These are phyloP conservation scores for Lateolabrax maculatus DNA, from an alignment of 2,797 vertebrate genomes.

Conservation along the genomic window DNA sequence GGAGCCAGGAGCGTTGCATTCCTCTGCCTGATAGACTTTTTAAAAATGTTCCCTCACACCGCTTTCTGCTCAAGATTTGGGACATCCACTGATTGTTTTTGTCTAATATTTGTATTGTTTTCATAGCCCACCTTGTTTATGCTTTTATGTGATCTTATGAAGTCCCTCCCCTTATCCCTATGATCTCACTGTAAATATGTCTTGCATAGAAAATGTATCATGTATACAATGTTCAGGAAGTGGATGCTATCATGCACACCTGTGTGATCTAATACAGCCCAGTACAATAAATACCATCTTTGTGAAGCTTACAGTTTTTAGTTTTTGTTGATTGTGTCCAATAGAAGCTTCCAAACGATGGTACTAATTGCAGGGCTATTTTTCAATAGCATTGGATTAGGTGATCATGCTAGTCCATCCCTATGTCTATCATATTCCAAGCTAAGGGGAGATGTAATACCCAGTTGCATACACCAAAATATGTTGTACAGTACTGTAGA, in stretches of 20 bases:
- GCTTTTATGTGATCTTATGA: constrained; percentile 55
- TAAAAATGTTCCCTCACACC: background rate
- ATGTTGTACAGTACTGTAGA: constrained; percentile 58
- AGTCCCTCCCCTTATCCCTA: constrained; percentile 41
- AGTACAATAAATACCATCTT: constrained; percentile 56
- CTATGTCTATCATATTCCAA: constrained; percentile 34
- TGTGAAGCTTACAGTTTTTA: constrained; percentile 36
- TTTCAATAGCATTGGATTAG: constrained; percentile 24
- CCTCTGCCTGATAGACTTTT: constrained; percentile 70
- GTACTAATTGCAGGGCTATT: constrained; percentile 25
- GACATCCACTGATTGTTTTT: constrained; percentile 53
- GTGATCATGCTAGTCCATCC: constrained; percentile 13
- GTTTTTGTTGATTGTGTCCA: constrained; percentile 23
- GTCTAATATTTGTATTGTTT: constrained; percentile 53
- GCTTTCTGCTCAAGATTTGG: constrained; percentile 57
- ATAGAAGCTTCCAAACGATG: constrained; percentile 15
- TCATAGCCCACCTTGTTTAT: constrained; percentile 30
- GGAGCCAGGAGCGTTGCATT: constrained; percentile 76
- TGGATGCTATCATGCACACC: constrained; percentile 20
- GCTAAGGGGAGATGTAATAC: constrained; percentile 24
- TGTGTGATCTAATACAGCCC: constrained; percentile 37
- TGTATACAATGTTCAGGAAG: constrained; percentile 45
- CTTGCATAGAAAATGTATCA: constrained; percentile 54
- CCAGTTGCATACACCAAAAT: constrained; percentile 28
- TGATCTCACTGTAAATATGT: constrained; percentile 80